Base-by-base conservation (phyloP, 2,113 vertebrate species). In the Prietella phreatophila region DNA sequence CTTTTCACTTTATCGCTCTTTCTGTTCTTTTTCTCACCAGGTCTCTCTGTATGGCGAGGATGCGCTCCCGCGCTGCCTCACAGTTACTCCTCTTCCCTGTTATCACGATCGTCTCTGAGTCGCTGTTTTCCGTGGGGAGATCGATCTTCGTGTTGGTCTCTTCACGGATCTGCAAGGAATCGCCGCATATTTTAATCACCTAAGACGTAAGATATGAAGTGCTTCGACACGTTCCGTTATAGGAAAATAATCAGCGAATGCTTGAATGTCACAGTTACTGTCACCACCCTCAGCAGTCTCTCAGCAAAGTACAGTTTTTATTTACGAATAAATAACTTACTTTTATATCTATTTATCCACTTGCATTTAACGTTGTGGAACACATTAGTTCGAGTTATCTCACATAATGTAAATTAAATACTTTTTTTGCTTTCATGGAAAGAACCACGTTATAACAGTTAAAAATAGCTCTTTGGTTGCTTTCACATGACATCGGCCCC, bases 141-240 rank as follows among this genome's bases (percentile, higher is more conserved):
- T 96, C 96, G 69, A 96, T 96, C 94, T 96, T 96, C 50, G 96
- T 96, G 94, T 94, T 96, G 86, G 96, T 96, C 92, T 96, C 96
- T 87, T 96, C 96, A 1, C 96, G 95, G 91, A 96, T 96, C 96
- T 96, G 85, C 36, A 65, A 50, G 30, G 9, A 84, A 50, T 22
- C n/a, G 86, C 60, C 20, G 67, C 55, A 55, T 7, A 9, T 25
- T 60, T 60, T 60, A 22, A 58, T 50, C 69, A 55, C 27, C 27
- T 4, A 27, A n/a, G 61, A 58, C 15, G 56, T 25, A 22, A 60
- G 25, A 11, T 3, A 63, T 13, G 25, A 27, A 63, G 27, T 11
- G 13, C 27, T 13, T 15, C 13, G 65, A 15, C 1, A 33, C 7
- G n/a, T 69, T n/a, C n/a, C 15, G n/a, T 30, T 14, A 30, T 15